Evolutionary conservation across 2,113 vertebrate genomes (phyloP).

Genomic region (Pteruthius melanotis): DNA sequence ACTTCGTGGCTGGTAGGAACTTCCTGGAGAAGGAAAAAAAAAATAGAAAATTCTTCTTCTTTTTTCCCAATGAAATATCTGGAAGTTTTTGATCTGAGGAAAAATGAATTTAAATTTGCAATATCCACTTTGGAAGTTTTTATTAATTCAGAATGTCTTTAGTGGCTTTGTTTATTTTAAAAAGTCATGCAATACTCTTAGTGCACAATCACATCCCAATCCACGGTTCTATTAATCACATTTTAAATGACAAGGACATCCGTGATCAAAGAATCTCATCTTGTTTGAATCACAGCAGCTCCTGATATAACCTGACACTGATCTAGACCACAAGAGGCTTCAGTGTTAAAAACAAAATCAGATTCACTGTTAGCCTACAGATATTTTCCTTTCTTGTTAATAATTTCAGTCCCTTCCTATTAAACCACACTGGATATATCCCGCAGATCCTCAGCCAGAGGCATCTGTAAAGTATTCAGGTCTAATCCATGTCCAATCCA

Average conservation of each 20-base stretch:
- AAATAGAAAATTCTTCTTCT: background rate
- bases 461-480: background rate
- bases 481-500: background rate
- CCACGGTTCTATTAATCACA: background rate
- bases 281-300: background rate
- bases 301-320: background rate
- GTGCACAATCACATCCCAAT: background rate
- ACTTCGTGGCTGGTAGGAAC: background rate
- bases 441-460: background rate
- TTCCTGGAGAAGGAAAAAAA: background rate
- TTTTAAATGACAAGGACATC: background rate
- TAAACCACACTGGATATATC: background rate
- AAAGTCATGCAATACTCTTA: background rate
- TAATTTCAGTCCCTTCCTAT: background rate
- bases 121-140: background rate
- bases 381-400: background rate
- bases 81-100: background rate
- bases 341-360: background rate
- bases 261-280: background rate
- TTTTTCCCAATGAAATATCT: background rate
- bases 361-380: background rate
- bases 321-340: background rate
- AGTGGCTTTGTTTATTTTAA: background rate
- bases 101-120: background rate
- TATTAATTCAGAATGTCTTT: background rate